Base-by-base conservation (phyloP, 2,113 vertebrate species). In the Shinisaurus crocodilurus region DNA sequence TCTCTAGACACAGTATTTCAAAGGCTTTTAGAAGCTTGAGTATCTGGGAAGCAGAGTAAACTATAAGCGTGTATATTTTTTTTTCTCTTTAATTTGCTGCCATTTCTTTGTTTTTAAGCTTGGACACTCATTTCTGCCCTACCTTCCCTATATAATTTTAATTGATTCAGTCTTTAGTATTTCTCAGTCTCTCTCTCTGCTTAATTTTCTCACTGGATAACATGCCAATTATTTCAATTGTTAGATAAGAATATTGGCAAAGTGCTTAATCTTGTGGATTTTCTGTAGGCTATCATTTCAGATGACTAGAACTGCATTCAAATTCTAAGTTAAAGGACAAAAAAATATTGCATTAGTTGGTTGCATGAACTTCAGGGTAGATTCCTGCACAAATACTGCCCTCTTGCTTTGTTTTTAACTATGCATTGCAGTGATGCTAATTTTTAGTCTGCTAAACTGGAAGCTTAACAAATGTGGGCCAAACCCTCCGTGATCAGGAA, bases 341-440 rank as follows among this genome's bases (percentile, higher is more conserved):
- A 94, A 93, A 97, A 94, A 97, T 93, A 91, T 79, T 94, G 92
- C 96, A 95, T 97, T 97, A 91, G 95, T 96, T 97, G 97, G 96
- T 97, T 97, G 97, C 97, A 97, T 97, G 97, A 97, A 97, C 96
- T 98, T 97, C 95, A 96, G 96, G 96, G 95, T 97, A 96, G 95
- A 94, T 94, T 96, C 95, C 97, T 97, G 97, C 97, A 97, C 97
- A 97, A 96, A 97, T 96, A 96, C 97, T 98, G 97, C 97, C 97
- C 97, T 97, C 95, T 98, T 97, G 96, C 97, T 98, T 98, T 96
- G 93, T 97, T 98, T 97, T 97, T 96, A 97, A 98, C 98, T 98
- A 98, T 98, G 98, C 97, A 97, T 98, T 97, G 95, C 96, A 97
- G 97, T 97, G 96, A 97, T 95, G 95, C 94, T 96, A 95, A 90